Evolutionary conservation across 1,140 invertebrate species (phyloP).

Genomic region (Ptiloglossa arizonensis): DNA sequence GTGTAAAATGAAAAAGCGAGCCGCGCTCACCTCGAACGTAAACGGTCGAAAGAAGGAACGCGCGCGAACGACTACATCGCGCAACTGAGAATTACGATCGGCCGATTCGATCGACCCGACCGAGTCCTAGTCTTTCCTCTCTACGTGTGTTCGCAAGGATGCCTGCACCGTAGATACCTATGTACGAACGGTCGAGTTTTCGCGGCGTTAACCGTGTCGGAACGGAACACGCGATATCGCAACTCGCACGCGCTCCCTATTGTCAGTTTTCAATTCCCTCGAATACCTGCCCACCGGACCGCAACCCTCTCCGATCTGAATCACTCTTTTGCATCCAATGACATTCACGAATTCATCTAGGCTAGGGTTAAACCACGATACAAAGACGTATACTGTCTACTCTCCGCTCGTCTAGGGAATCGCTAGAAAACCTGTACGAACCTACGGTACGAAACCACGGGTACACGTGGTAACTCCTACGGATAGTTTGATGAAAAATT

Average conservation of each 20-base stretch:
- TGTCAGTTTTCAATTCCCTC: background rate
- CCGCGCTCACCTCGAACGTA: background rate
- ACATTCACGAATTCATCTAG: too few species aligned
- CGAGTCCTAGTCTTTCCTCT: background rate
- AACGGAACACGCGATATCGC: conserved; percentile 50
- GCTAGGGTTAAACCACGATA: too few species aligned
- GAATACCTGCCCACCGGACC: too few species aligned
- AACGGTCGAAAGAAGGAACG: background rate
- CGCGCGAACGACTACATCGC: background rate
- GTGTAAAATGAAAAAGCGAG: conserved; percentile 18
- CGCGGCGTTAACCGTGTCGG: conserved; percentile 18
- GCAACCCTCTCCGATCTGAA: too few species aligned
- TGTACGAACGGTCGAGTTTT: conserved; percentile 40
- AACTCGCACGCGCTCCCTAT: background rate
- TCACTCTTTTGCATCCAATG: too few species aligned
- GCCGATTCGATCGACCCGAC: conserved; percentile 28
- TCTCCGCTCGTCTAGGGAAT: too few species aligned
- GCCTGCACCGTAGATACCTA: background rate
- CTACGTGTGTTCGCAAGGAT: background rate
- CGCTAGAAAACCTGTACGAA: too few species aligned
- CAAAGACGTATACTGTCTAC: too few species aligned
- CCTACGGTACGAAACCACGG: too few species aligned
- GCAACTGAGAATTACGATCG: conserved; percentile 39
- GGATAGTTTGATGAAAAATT: too few species aligned
- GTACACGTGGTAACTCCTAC: too few species aligned